Percentiles rank a stretch among this genome's conserved stretches.
phyloP scores from a whole-genome alignment of 2,797 vertebrate species.

The Dendrocincla tyrannina region DNA sequence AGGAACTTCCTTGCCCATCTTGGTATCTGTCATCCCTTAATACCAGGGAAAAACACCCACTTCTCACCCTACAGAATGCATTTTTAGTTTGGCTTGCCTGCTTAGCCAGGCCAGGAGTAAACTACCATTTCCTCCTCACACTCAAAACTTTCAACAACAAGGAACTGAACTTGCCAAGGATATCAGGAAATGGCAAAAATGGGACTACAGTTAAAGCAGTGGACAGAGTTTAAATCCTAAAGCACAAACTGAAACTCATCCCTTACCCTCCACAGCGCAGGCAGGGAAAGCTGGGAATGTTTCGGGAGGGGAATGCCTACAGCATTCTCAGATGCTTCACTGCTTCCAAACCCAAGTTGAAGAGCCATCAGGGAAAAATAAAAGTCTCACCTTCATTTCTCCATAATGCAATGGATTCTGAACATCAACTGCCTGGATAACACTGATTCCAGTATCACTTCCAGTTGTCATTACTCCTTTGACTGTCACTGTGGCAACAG shows the following conservation, averaged over 20 bases:
- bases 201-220: background rate
- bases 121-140: background rate
- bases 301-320: background rate
- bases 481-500: conserved; percentile 90
- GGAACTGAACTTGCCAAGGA: background rate
- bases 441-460: conserved; percentile 85
- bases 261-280: background rate
- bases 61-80: background rate
- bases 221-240: background rate
- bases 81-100: background rate
- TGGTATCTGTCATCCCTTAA: background rate
- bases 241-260: background rate
- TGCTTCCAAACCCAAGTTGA: background rate
- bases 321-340: background rate
- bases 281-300: background rate
- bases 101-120: background rate
- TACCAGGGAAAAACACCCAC: background rate
- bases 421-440: conserved; percentile 87
- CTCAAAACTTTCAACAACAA: background rate
- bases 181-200: background rate
- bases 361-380: background rate
- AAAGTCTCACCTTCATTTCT: conserved; percentile 86
- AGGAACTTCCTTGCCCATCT: background rate
- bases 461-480: conserved; percentile 93
- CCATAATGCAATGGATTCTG: conserved; percentile 89